Percentiles rank a stretch among this genome's conserved stretches.
Conservation (phyloP, 92 coral and sea anemone species). For the Epizoanthus rinbou region DNA sequence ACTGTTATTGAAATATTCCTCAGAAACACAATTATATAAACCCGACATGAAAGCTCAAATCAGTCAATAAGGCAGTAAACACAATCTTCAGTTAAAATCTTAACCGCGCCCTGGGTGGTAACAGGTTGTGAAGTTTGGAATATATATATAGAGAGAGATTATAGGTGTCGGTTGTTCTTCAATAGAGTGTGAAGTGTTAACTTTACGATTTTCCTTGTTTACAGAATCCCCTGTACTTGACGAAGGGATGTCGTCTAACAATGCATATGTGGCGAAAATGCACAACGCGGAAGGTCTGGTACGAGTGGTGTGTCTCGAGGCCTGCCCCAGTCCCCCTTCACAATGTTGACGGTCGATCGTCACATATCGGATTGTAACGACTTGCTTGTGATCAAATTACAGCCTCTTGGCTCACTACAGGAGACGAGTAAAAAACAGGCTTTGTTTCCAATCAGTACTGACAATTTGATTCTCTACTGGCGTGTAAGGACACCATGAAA, state of each 20-base stretch:
- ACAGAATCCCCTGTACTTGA: conserved; percentile 84
- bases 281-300: conserved; percentile 93
- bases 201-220: neutral
- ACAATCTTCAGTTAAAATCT: too few species aligned
- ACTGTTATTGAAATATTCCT: too few species aligned
- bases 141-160: too few species aligned
- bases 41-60: too few species aligned
- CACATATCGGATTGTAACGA: conserved; percentile 81
- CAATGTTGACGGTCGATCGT: conserved; percentile 93
- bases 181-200: neutral
- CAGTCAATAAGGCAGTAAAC: too few species aligned
- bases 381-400: neutral
- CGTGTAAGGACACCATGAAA: too few species aligned
- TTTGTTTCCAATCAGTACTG: too few species aligned
- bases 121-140: too few species aligned
- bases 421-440: neutral
- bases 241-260: conserved; percentile 69
- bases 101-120: too few species aligned
- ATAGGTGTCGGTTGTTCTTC: too few species aligned
- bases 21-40: too few species aligned
- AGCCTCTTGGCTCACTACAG: neutral
- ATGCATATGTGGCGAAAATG: conserved; percentile 94
- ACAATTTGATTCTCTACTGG: too few species aligned
- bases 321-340: conserved; percentile 95
- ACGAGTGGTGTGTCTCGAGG: conserved; percentile 96